These are phyloP conservation scores for Habrosyne pyritoides DNA, from an alignment of 2,888 invertebrate species.

Conservation along the genomic window DNA sequence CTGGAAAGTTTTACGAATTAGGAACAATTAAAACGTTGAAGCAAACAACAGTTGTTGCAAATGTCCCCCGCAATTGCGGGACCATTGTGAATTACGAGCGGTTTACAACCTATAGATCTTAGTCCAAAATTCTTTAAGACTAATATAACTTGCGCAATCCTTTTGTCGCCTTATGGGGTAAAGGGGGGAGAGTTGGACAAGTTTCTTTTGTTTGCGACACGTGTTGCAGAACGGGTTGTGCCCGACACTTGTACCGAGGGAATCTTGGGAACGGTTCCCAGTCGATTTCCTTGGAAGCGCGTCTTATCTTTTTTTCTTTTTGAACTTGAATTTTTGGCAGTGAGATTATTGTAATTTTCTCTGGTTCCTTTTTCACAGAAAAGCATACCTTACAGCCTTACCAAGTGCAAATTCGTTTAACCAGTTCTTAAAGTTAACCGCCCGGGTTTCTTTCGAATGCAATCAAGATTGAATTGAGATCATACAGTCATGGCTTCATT, in stretches of 20 bases:
- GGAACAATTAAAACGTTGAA: constrained; percentile 81
- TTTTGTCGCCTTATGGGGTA: constrained; percentile 66
- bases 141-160: constrained; percentile 82
- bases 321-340: constrained; percentile 44
- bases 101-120: constrained; percentile 80
- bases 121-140: constrained; percentile 81
- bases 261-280: constrained; percentile 59
- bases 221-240: constrained; percentile 81
- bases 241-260: constrained; percentile 71
- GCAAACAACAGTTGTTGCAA: constrained; percentile 82
- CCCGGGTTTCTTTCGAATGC: constrained; percentile 38
- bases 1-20: constrained; percentile 79
- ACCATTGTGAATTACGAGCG: constrained; percentile 77
- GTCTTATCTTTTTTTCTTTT: constrained; percentile 52
- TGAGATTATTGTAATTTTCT: constrained; percentile 53
- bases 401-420: constrained; percentile 36
- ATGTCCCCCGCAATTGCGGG: constrained; percentile 80
- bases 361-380: constrained; percentile 42
- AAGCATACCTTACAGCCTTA: constrained; percentile 38
- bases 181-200: constrained; percentile 60
- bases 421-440: constrained; percentile 40
- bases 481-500: constrained; percentile 48
- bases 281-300: constrained; percentile 62
- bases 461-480: constrained; percentile 49
- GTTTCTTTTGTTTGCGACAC: constrained; percentile 81